A percentile compares a stretch with the other conserved stretches of the same genome.
Conservation (phyloP, 2,888 invertebrate species). For the Drosophila mayaguana region DNA sequence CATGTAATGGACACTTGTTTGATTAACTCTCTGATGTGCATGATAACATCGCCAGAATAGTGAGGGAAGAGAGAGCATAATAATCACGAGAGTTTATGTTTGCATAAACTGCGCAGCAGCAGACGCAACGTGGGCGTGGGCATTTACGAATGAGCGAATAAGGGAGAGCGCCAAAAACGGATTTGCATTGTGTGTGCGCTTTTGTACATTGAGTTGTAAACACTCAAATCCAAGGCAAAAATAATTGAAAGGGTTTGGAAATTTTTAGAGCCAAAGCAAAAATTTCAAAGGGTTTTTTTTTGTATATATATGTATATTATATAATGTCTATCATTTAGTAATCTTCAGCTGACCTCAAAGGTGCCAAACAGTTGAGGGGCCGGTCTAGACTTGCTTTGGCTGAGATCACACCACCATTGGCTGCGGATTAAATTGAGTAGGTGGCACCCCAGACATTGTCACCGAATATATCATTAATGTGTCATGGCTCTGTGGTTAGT, state of each 20-base stretch:
- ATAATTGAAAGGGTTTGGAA: background rate
- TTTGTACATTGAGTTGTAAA: slow-evolving; percentile 44
- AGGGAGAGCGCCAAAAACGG: slow-evolving; percentile 16
- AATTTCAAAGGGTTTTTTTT: slow-evolving; percentile 8
- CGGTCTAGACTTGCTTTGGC: slow-evolving; percentile 17
- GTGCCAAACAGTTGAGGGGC: slow-evolving; percentile 32
- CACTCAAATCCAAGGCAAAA: slow-evolving; percentile 5
- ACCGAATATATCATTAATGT: slow-evolving; percentile 38
- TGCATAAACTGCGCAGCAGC: slow-evolving; percentile 68
- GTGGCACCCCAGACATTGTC: slow-evolving; percentile 26
- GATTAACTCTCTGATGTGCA: slow-evolving; percentile 49
- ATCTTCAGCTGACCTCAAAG: slow-evolving; percentile 22
- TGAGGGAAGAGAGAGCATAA: slow-evolving; percentile 5
- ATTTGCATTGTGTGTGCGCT: slow-evolving; percentile 5
- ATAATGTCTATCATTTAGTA: background rate
- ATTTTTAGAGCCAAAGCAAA: background rate
- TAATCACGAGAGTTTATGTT: slow-evolving; percentile 45
- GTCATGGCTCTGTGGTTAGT: slow-evolving; percentile 33
- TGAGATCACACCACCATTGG: slow-evolving; percentile 3
- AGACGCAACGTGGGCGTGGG: slow-evolving; percentile 46
- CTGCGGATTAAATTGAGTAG: background rate
- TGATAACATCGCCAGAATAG: slow-evolving; percentile 36
- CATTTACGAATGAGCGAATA: slow-evolving; percentile 32
- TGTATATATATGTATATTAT: too few relatives aligned
- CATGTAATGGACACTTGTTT: slow-evolving; percentile 69